Evolutionary conservation across 2,888 invertebrate species (phyloP).

Genomic region (Pachymerium ferrugineum): DNA sequence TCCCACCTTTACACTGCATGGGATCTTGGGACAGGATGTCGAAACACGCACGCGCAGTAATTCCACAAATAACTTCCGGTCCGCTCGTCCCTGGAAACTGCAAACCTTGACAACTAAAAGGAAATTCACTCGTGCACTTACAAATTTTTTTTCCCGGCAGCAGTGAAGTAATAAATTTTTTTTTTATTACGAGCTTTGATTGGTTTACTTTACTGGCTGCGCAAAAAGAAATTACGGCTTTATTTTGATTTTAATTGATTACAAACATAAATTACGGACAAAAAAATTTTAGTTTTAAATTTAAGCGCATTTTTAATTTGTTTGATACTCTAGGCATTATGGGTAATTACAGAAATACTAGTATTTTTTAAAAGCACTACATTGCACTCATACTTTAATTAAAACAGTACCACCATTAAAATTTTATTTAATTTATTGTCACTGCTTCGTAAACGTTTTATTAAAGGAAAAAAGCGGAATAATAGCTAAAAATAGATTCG

Average conservation of each 20-base stretch:
- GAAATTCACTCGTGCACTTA: not conserved
- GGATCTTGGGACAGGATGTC: constrained; percentile 32
- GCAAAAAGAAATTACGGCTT: too few relatives aligned
- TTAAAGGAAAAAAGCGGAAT: too few relatives aligned
- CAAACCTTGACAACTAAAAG: not conserved
- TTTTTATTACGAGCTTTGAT: not conserved
- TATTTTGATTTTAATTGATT: too few relatives aligned
- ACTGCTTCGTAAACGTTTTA: too few relatives aligned
- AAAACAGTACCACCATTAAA: too few relatives aligned
- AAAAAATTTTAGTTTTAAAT: constrained; percentile 8
- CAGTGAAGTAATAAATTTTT: not conserved
- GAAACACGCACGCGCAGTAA: constrained; percentile 29
- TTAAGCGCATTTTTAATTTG: constrained; percentile 8
- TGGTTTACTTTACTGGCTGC: too few relatives aligned
- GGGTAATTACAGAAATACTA: too few relatives aligned
- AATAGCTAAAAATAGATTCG: too few relatives aligned
- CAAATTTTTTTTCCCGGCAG: not conserved
- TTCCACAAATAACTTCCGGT: not conserved
- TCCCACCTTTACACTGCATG: constrained; percentile 30
- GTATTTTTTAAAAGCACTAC: too few relatives aligned
- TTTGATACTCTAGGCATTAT: not conserved
- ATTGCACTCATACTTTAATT: too few relatives aligned
- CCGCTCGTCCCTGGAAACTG: not conserved
- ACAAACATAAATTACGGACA: too few relatives aligned
- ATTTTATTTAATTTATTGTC: too few relatives aligned